A percentile compares a stretch with the other conserved stretches of the same genome.
Conservation (phyloP, 2,888 invertebrate species). For the Gastracanthus pulcherrimus region DNA sequence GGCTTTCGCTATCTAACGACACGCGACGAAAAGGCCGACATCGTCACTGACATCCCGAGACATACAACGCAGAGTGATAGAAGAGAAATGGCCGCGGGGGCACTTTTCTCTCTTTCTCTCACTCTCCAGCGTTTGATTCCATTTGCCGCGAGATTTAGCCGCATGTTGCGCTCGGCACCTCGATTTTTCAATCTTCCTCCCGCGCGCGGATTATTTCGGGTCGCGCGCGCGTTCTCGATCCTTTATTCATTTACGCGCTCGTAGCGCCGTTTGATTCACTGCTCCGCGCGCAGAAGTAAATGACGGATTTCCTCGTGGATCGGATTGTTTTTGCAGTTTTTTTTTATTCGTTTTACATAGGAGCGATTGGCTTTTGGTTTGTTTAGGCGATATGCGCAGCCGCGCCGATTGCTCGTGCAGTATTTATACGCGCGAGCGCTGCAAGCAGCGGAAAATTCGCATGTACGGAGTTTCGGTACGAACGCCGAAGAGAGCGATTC, state of each 20-base stretch:
- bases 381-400: not conserved
- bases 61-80: not conserved
- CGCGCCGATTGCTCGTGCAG: not conserved
- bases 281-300: not conserved
- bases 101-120: not conserved
- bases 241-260: not conserved
- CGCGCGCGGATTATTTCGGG: not conserved
- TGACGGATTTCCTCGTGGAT: constrained; percentile 8
- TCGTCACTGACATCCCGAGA: not conserved
- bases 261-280: constrained; percentile 3
- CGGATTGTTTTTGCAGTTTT: not conserved
- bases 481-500: not conserved
- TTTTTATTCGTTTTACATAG: not conserved
- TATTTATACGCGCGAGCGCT: not conserved
- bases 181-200: constrained; percentile 16
- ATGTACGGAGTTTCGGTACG: not conserved
- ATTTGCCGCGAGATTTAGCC: not conserved
- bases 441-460: not conserved
- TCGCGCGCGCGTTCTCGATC: not conserved
- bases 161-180: not conserved
- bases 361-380: not conserved
- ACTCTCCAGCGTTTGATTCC: not conserved
- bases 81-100: not conserved
- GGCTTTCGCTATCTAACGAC: not conserved
- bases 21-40: not conserved